A percentile compares a stretch with the other conserved stretches of the same genome.
Evolutionary conservation across 2,888 invertebrate species (phyloP).

Genomic region (Mimas tiliae): DNA sequence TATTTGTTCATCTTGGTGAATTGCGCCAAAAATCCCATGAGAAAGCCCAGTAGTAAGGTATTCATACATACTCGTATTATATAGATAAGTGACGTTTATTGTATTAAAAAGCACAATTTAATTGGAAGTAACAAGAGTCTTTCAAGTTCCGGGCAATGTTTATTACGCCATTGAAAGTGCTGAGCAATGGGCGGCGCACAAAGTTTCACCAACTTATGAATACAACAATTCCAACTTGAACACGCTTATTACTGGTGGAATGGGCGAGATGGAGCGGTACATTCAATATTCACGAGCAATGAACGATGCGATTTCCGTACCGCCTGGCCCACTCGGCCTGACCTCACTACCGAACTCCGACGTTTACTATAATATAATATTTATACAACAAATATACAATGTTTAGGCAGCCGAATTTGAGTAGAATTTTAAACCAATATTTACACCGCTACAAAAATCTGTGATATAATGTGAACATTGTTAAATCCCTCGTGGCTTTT

Average conservation of each 20-base stretch:
- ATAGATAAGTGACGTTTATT: background rate
- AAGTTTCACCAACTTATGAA: constrained; percentile 51
- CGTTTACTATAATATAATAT: constrained; percentile 45
- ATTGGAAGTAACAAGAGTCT: background rate
- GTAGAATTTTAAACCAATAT: background rate
- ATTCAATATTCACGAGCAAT: constrained; percentile 39
- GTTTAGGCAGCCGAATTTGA: constrained; percentile 15
- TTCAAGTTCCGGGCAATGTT: background rate
- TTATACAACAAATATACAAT: constrained; percentile 29
- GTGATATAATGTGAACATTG: constrained; percentile 27
- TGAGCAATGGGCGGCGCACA: constrained; percentile 24
- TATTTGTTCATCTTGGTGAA: too few relatives aligned
- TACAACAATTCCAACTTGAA: constrained; percentile 57
- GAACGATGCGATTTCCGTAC: constrained; percentile 50
- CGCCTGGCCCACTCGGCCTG: constrained; percentile 51
- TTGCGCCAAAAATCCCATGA: too few relatives aligned
- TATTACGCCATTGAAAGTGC: background rate
- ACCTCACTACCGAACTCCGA: constrained; percentile 41
- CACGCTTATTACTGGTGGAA: constrained; percentile 55
- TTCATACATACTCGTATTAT: background rate
- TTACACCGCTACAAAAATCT: background rate
- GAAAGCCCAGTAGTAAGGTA: too few relatives aligned
- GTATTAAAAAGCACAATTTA: background rate
- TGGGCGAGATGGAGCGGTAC: constrained; percentile 41
- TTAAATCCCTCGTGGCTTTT: constrained; percentile 34